A percentile compares a stretch with the other conserved stretches of the same genome.
phyloP scores from a whole-genome alignment of 2,113 vertebrate species.

The Hemichromis elongatus region DNA sequence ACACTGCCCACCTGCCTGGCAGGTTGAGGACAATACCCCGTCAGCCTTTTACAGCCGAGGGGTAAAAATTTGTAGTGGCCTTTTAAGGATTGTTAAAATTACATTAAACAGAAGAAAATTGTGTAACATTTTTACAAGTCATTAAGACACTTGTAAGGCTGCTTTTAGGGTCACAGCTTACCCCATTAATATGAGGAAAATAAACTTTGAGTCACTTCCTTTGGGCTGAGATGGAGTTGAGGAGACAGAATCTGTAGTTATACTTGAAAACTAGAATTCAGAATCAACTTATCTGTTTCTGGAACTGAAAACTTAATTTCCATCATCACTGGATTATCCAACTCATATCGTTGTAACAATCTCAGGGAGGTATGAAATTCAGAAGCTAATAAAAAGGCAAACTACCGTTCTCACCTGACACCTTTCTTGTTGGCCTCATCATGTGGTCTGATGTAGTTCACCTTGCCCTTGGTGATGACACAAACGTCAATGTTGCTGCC shows the following conservation, averaged over 20 bases:
- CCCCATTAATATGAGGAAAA: not conserved
- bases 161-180: not conserved
- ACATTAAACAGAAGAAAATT: not conserved
- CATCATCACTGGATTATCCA: not conserved
- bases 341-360: not conserved
- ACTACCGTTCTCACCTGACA: constrained; percentile 73
- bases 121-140: not conserved
- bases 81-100: not conserved
- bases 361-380: not conserved
- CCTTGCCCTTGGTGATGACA: constrained; percentile 87
- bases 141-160: not conserved
- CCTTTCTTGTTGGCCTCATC: constrained; percentile 93
- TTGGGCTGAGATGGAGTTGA: not conserved
- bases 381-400: not conserved
- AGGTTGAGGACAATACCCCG: not conserved
- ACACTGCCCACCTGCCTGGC: not conserved
- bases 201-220: not conserved
- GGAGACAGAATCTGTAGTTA: not conserved
- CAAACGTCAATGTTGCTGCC: constrained; percentile 96
- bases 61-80: not conserved
- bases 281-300: not conserved
- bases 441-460: constrained; percentile 90
- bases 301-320: not conserved
- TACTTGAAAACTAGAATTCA: not conserved
- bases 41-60: not conserved